Conservation (phyloP, 2,797 vertebrate genomes). For the Spatula versicolor region DNA sequence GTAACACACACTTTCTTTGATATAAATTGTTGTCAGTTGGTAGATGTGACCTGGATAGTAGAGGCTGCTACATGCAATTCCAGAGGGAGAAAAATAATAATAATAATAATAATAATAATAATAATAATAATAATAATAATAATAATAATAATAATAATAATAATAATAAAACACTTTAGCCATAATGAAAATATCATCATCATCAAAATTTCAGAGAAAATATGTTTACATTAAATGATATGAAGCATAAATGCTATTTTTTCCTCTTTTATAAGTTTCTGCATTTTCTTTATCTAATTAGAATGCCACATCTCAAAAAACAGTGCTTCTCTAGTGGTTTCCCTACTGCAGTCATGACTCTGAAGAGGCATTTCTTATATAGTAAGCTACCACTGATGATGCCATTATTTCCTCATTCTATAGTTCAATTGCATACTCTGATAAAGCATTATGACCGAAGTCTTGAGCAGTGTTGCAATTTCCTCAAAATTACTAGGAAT, state of each 20-base stretch:
- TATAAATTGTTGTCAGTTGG: not conserved
- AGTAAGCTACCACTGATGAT: not conserved
- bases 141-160: not conserved
- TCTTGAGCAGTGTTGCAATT: not conserved
- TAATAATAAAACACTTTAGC: not conserved
- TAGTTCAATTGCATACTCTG: not conserved
- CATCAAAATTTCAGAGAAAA: not conserved
- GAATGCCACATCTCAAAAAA: slow-evolving; percentile 3
- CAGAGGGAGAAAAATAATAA: not conserved
- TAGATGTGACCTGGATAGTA: not conserved
- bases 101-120: not conserved
- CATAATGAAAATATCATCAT: not conserved
- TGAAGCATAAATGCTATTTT: not conserved
- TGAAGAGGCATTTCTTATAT: not conserved
- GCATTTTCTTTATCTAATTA: slow-evolving; percentile 9
- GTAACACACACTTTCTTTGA: not conserved
- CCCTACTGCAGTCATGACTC: not conserved
- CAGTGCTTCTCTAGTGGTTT: not conserved
- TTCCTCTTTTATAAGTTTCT: not conserved
- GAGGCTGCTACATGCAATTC: not conserved
- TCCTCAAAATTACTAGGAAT: not conserved
- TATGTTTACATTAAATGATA: not conserved
- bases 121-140: not conserved
- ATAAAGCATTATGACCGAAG: not conserved
- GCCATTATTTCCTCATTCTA: slow-evolving; percentile 13